Conservation (phyloP, 2,797 vertebrate species). For the Natrix natrix region DNA sequence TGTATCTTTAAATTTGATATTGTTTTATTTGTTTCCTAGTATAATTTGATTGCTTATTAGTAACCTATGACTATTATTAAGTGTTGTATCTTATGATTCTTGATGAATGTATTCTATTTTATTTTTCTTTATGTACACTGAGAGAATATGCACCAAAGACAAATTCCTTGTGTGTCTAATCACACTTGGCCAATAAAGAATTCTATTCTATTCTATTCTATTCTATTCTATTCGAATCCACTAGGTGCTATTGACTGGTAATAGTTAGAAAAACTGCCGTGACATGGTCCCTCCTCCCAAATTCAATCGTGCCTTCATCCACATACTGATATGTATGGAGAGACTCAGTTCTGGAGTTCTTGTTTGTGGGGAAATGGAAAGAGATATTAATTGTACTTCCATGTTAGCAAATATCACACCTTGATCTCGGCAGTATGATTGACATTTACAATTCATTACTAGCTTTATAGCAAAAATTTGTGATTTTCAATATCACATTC, state of each 20-base stretch:
- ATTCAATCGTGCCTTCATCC: background rate
- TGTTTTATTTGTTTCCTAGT: too few relatives aligned
- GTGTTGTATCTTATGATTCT: too few relatives aligned
- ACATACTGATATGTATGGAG: background rate
- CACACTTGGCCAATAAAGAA: too few relatives aligned
- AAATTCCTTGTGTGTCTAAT: too few relatives aligned
- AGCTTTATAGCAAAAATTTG: background rate
- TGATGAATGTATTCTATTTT: too few relatives aligned
- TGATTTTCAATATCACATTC: background rate
- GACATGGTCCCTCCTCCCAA: background rate
- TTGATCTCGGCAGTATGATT: background rate
- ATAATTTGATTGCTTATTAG: too few relatives aligned
- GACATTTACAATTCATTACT: background rate
- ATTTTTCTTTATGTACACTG: too few relatives aligned
- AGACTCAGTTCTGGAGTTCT: background rate
- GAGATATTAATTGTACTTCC: background rate
- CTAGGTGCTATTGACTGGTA: constrained; percentile 26
- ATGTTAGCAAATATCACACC: background rate
- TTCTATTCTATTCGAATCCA: background rate
- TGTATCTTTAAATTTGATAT: too few relatives aligned
- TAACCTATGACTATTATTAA: too few relatives aligned
- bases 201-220: too few relatives aligned
- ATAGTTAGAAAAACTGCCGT: background rate
- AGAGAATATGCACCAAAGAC: too few relatives aligned
- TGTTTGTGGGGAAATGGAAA: background rate